These are phyloP conservation scores for Emys orbicularis DNA, from an alignment of 2,797 vertebrate genomes.

Conservation along the genomic window DNA sequence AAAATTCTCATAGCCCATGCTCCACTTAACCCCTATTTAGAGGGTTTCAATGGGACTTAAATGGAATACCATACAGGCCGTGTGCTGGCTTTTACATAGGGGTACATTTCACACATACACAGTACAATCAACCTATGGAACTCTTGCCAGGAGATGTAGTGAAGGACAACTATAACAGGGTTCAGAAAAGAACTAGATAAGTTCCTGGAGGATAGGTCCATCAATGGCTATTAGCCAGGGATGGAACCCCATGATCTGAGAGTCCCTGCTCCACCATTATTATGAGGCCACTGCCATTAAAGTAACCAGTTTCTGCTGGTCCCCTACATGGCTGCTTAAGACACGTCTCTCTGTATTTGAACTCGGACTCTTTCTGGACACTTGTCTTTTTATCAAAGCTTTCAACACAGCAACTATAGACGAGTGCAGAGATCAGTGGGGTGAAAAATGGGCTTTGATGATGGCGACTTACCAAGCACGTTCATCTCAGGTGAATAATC, in stretches of 20 bases:
- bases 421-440: neutral
- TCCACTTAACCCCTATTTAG: neutral
- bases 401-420: neutral
- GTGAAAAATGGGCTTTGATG: conserved; percentile 11
- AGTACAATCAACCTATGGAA: neutral
- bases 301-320: neutral
- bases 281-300: neutral
- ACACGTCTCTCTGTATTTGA: conserved; percentile 29
- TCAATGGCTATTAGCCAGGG: neutral
- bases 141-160: neutral
- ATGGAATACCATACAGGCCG: rapidly evolving
- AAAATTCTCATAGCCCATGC: neutral
- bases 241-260: neutral
- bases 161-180: neutral
- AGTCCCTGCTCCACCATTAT: neutral
- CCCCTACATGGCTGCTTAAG: neutral
- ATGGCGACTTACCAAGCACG: conserved; percentile 73
- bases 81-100: neutral
- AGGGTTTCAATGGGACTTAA: neutral
- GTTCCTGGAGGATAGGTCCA: neutral
- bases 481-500: conserved; percentile 77
- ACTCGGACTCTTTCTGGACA: neutral
- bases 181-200: neutral
- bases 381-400: neutral
- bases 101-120: neutral